Base-by-base conservation (phyloP, 1,140 invertebrate genomes). In the Penaeus indicus region DNA sequence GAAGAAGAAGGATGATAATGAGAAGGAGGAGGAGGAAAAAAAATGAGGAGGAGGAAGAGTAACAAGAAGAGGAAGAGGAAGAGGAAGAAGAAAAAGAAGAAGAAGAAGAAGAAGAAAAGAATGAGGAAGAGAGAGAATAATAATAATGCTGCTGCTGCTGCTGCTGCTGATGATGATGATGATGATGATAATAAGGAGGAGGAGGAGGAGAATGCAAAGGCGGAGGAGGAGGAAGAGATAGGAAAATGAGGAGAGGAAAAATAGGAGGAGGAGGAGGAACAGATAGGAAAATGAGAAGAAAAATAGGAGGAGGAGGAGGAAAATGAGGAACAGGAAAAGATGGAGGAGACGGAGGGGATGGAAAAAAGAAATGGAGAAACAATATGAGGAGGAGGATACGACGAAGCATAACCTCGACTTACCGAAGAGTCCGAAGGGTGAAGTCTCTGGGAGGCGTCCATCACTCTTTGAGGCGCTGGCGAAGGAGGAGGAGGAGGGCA, bases 401-500 rank as follows among this genome's bases (percentile, higher is more conserved):
- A 54, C 10, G 54, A 54, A 54, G 8, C 7, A 13, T 13, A 16
- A 11, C 16, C 16, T 11, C 54, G 4, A 83, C 86, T 88, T 69
- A 88, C 86, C 86, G 61, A 88, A 88, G 72, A 88, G 86, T 54
- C 86, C 86, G 72, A 88, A 88, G 27, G 86, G 86, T 25, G 86
- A 88, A 69, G 86, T 79, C 38, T 88, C 86, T 42, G 86, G 86
- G 72, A 88, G 86, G 81, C 86, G 86, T 22, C 86, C 86, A 88
- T 88, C 86, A 38, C 81, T 83, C 86, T 88, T 88, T 22, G 86
- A 84, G 69, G 86, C 86, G 11, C 82, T 25, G 81, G 86, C 80
- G 86, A 88, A 88, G 86, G 86, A 88, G 60, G 86, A 87, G 32
- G 85, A 88, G 86, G 86, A 88, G 82, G 86, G 86, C 16, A 88